These are phyloP conservation scores for Triplophysa rosa DNA, from an alignment of 2,113 vertebrate genomes.

Conservation along the genomic window DNA sequence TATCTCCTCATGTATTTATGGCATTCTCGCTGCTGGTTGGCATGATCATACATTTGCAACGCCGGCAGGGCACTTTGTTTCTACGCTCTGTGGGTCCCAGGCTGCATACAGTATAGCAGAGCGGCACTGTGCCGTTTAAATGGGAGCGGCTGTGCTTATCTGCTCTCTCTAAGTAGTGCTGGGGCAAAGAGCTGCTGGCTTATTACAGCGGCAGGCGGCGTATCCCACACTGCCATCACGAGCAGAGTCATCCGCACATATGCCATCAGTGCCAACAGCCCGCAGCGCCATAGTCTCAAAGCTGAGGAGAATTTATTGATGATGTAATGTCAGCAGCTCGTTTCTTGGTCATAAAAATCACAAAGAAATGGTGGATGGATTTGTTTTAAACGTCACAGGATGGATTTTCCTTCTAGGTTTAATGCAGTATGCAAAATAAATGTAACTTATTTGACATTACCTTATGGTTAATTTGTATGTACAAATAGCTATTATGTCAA, in stretches of 20 bases:
- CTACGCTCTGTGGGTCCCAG: slow-evolving; percentile 45
- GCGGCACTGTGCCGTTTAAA: slow-evolving; percentile 67
- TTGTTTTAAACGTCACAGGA: not conserved
- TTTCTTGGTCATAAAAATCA: not conserved
- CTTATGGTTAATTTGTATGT: too few species aligned
- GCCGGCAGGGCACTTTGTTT: slow-evolving; percentile 65
- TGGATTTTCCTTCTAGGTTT: not conserved
- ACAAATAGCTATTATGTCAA: too few species aligned
- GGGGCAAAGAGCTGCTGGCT: slow-evolving; percentile 73
- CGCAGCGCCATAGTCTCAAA: slow-evolving; percentile 7
- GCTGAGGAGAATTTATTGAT: slow-evolving; percentile 9
- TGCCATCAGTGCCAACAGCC: slow-evolving; percentile 21
- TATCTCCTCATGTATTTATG: slow-evolving; percentile 57
- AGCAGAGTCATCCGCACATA: slow-evolving; percentile 20
- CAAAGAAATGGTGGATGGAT: not conserved
- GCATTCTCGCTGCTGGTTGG: slow-evolving; percentile 60
- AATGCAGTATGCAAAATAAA: too few species aligned
- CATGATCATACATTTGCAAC: slow-evolving; percentile 71
- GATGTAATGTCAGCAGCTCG: slow-evolving; percentile 37
- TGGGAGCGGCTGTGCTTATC: slow-evolving; percentile 73
- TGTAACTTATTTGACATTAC: too few species aligned
- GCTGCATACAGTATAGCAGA: slow-evolving; percentile 62
- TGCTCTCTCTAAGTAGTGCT: slow-evolving; percentile 72
- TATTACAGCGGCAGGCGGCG: slow-evolving; percentile 70
- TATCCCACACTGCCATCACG: slow-evolving; percentile 59